Base-by-base conservation (phyloP, 2,797 vertebrate genomes). In the Synaphobranchus kaupii region DNA sequence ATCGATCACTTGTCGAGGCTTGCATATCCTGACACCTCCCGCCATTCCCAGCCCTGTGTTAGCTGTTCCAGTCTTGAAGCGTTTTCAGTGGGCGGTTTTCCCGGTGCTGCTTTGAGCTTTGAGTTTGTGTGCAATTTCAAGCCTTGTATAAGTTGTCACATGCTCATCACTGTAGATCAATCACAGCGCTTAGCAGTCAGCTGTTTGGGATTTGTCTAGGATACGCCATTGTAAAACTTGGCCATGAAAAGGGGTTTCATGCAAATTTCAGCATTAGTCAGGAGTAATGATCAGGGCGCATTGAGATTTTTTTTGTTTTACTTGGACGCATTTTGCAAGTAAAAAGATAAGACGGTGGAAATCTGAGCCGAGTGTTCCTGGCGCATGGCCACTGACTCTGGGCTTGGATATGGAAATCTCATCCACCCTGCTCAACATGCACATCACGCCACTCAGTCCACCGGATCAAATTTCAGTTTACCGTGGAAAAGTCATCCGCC, bases 341-440 rank as follows among this genome's bases (percentile, higher is more conserved):
- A 4, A 20, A 47, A 60, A 47, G 63, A 15, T 66, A n/a, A n/a
- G 58, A 48, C 6, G 0, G 66, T 73, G n/a, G 15, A 39, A 48
- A 4, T 4, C 20, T 58, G n/a, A 58, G 34, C 28, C 0, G 34
- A n/a, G 68, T 58, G 52, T 47, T 17, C 54, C 34, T 82, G 87
- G 85, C 76, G 20, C 28, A 48, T 52, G 73, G 87, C 87, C 87
- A 60, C n/a, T 12, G 80, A 3, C 58, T 20, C 39, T n/a, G 17
- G 84, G 63, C 54, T 78, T 52, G 54, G 60, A 54, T 88, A 73
- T 52, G 85, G 48, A 86, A 83, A 86, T 88, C 17, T 71, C 13
- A 20, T 7, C 31, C 56, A 20, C 22, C 39, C 34, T 84, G 68
- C 3, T 58, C 2, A 84, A 56, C 34, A 5, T 22, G 80, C 58